Evolutionary conservation across 2,888 invertebrate genomes (phyloP), one percentile per base, ranked within the genome.

Genomic region (Macrosiphum euphorbiae): DNA sequence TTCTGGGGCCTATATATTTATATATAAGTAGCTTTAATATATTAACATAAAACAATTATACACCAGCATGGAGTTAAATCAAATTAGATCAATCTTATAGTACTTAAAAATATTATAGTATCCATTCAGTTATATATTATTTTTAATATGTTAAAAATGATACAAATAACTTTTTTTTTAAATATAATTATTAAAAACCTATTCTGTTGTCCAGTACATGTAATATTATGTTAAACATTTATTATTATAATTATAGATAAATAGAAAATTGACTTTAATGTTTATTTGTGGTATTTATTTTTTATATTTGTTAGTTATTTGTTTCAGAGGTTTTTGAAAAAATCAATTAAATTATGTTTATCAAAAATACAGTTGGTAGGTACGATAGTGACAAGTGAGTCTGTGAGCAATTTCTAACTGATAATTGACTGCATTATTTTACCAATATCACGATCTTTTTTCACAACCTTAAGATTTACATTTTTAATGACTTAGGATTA

Each of bases 171-270:
- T 35, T 47, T 61, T 61, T 89, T 58, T 89, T 89, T 88, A 8
- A 61, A 78, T 35, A 88, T 90, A n/a, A 90, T n/a, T 50, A 47
- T 50, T 35, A 90, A 85, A 91, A 58, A 85, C 85, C 55, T 86
- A 85, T 47, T 91, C 55, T 91, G 91, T 91, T 91, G 58, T 91
- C 55, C 55, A 85, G 55, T 91, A 85, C 8, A 41, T 50, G 85
- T 58, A 44, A 44, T 61, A 92, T 50, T 92, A 87, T 61, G 92
- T 92, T 87, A 92, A 50, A 87, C 61, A 10, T 86, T 92, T 92
- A 87, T 92, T 91, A 91, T 91, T 87, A 92, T 86, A 47, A 91
- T 47, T 92, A 92, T 61, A 92, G 86, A 92, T 87, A 61, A 87
- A 92, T 92, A 92, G 92, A 92, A 61, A 92, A 92, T 87, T 86